phyloP scores from a whole-genome alignment of 2,113 vertebrate species.

The Mobula hypostoma region DNA sequence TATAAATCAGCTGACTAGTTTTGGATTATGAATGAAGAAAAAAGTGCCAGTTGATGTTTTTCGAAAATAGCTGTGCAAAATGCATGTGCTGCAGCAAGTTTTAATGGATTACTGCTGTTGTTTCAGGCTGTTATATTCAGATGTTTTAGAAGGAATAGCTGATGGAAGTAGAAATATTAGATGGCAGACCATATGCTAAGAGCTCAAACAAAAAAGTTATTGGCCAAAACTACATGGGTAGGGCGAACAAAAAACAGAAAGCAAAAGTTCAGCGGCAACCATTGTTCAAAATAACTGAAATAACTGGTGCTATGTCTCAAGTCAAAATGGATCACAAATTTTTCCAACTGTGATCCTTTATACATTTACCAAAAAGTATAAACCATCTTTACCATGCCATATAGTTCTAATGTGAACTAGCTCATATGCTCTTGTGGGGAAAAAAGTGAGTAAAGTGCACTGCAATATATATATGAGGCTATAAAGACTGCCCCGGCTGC shows the following conservation, averaged over 20 bases:
- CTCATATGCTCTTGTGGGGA: not conserved
- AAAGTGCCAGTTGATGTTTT: not conserved
- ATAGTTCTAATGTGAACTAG: too few species aligned
- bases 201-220: not conserved
- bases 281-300: slow-evolving; percentile 3
- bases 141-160: not conserved
- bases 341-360: not conserved
- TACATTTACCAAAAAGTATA: not conserved
- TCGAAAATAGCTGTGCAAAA: not conserved
- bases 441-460: not conserved
- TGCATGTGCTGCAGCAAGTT: not conserved
- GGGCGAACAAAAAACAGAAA: not conserved
- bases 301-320: not conserved
- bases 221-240: not conserved
- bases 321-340: not conserved
- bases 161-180: not conserved
- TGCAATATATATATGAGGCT: not conserved
- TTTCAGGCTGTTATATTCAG: not conserved
- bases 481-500: too few species aligned
- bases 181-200: not conserved
- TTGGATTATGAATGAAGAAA: not conserved
- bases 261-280: not conserved
- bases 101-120: not conserved
- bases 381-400: not conserved
- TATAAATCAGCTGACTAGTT: not conserved